Percentiles rank a stretch among this genome's conserved stretches.
phyloP scores from a whole-genome alignment of 2,797 vertebrate genomes.

The Melanotaenia maccullochi region DNA sequence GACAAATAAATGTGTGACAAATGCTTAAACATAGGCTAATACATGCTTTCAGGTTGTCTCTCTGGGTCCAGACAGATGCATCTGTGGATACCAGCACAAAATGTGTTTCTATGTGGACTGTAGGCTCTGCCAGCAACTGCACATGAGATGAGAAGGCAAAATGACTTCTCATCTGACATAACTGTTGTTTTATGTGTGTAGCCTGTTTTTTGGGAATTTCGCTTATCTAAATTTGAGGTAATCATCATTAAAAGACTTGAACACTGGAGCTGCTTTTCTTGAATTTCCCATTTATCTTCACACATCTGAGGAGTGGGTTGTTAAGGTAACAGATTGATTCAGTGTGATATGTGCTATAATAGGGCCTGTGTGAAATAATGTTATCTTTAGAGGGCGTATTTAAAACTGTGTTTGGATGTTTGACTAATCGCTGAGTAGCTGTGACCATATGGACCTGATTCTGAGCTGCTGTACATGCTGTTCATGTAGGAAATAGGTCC shows the following conservation, averaged over 20 bases:
- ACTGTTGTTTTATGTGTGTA: neutral
- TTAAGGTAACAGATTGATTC: neutral
- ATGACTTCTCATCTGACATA: neutral
- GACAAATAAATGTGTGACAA: conserved; percentile 1
- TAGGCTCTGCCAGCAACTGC: neutral
- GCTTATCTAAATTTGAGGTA: neutral
- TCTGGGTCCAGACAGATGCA: neutral
- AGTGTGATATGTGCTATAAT: neutral
- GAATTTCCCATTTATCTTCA: neutral
- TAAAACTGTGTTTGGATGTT: neutral
- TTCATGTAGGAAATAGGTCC: neutral
- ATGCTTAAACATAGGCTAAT: neutral
- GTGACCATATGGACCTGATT: neutral
- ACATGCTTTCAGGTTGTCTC: too few species aligned
- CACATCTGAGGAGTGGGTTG: neutral
- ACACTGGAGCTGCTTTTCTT: neutral
- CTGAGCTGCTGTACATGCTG: neutral
- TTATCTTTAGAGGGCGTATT: neutral
- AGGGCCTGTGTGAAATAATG: neutral
- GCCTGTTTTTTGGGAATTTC: neutral
- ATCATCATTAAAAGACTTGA: neutral
- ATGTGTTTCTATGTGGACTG: neutral
- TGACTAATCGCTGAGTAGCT: neutral
- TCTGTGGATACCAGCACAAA: neutral
- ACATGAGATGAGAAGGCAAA: neutral